Evolutionary conservation across 2,888 invertebrate genomes (phyloP), one percentile per base, ranked within the genome.

Genomic region (Ochropleura leucogaster): DNA sequence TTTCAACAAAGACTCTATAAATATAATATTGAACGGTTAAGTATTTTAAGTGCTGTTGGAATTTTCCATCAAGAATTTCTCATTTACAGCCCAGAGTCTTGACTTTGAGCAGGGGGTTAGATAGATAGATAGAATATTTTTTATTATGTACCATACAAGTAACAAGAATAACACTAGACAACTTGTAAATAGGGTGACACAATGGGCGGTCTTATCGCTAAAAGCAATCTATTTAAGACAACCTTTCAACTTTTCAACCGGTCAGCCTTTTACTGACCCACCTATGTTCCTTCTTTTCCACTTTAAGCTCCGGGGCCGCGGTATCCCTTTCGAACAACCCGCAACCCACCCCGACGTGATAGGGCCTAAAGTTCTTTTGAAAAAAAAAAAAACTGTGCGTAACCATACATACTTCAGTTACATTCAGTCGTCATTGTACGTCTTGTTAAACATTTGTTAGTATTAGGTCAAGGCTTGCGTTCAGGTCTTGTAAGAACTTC

Each of bases 401-500:
- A 47, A 59, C 44, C 49, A 57, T 78, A 44, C 77, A 72, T 53
- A 30, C 30, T 12, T 30, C 9, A 67, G 18, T 63, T 30, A 40
- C 18, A 70, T 46, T 30, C 7, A 42, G 59, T 60, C 53, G 85
- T 68, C 85, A 76, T 40, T 18, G 0, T 57, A 70, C 16, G 80
- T 82, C 82, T 84, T 53, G 69, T 66, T 55, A 84, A 42, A 73
- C 67, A 63, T 74, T 87, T 88, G 84, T 85, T 85, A 83, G 85
- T 90, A 90, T 91, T 90, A 86, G 91, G 94, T 92, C 94, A 94
- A 94, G 94, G 94, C 80, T 68, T 65, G 74, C 66, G 80, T 88
- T 74, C 92, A 90, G 89, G 91, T 93, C 93, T 93, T 87, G 89
- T 92, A 93, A 92, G 90, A 83, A 78, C 83, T 86, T 85, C 83